phyloP scores from a whole-genome alignment of 2,113 vertebrate species.

The Orientallactaga bullata region DNA sequence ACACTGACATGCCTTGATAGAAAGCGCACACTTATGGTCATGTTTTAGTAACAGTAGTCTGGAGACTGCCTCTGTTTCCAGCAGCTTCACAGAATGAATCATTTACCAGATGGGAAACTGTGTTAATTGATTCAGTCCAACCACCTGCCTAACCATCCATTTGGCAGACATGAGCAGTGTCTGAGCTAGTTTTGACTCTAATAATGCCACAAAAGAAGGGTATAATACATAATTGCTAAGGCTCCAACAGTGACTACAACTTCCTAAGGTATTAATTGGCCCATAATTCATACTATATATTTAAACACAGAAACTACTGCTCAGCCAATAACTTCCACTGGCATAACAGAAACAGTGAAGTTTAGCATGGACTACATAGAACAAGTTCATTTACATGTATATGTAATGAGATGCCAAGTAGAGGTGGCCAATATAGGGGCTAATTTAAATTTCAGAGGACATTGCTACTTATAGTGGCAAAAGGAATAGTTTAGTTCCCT shows the following conservation, averaged over 20 bases:
- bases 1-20: not conserved
- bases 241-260: not conserved
- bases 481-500: not conserved
- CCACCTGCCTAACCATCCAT: conserved; percentile 49
- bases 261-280: conserved; percentile 6
- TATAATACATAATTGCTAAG: not conserved
- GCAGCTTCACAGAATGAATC: conserved; percentile 56
- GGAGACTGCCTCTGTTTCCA: conserved; percentile 18
- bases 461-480: not conserved
- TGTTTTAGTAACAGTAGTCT: conserved; percentile 50
- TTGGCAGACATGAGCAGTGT: conserved; percentile 28
- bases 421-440: not conserved
- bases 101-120: conserved; percentile 64
- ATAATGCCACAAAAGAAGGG: conserved; percentile 10
- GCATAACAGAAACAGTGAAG: conserved; percentile 13
- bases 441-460: not conserved
- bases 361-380: conserved; percentile 44
- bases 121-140: conserved; percentile 48
- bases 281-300: not conserved
- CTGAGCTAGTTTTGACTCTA: conserved; percentile 41
- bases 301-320: conserved; percentile 21
- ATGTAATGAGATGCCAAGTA: not conserved
- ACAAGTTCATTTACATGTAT: conserved; percentile 53
- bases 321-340: conserved; percentile 63
- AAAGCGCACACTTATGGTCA: not conserved